Evolutionary conservation across 1,140 invertebrate genomes (phyloP), one percentile per base, ranked within the genome.

Genomic region (Calliphora vicina): DNA sequence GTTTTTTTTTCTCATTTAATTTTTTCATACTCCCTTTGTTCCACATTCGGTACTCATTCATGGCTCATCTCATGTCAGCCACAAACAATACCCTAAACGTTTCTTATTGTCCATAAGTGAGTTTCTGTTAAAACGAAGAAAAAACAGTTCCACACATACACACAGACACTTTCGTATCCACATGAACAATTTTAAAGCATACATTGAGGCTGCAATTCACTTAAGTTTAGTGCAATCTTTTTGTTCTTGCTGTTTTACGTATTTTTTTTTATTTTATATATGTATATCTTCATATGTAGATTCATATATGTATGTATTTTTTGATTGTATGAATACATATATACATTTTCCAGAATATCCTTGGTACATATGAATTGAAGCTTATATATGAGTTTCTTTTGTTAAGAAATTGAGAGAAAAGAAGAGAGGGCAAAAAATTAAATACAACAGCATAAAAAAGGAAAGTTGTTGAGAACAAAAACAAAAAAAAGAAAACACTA

Each of bases 1-100:
- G 27, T 35, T 50, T 83, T 15, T 72, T 61, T 29, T 50, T 25
- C 35, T 42, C 29, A 80, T 83, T 67, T 81, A 27, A 23, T 29
- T n/a, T 50, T 35, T 35, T 35, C 35, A 35, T 6, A 35, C 10
- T 8, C 5, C 10, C 5, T 74, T 72, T 35, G 80, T 83, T 80
- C n/a, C 20, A 74, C 67, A 74, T 74, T 10, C 15, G n/a, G 0
- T 27, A 78, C 42, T 20, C 73, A 42, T 76, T 78, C 74, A 78
- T 78, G 74, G 74, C 74, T 78, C 74, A 78, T 78, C 35, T 78
- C 74, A 78, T 78, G 74, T 78, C 35, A 43, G 74, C 74, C 74
- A 78, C 74, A 78, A 78, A 78, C 74, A 78, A 78, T 78, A 78
- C 74, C 74, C 35, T 78, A 78, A 78, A 78, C 74, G 74, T 78